Conservation (phyloP, 2,113 vertebrate genomes). For the Pelodiscus sinensis region DNA sequence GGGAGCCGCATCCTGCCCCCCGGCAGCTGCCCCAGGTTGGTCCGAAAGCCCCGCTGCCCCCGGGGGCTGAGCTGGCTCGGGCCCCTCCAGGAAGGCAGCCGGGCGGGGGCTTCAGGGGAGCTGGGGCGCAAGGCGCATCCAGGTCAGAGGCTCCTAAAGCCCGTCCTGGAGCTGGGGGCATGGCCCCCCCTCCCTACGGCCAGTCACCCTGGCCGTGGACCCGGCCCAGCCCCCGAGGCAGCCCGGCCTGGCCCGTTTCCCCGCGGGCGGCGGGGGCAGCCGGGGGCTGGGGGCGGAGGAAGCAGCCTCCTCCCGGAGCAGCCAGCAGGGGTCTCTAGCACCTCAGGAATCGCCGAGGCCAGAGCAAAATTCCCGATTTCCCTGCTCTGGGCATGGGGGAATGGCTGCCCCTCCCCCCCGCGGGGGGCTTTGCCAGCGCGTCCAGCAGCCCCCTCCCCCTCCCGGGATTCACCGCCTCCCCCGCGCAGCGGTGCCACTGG, state of each 20-base stretch:
- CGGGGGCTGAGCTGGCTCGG: neutral
- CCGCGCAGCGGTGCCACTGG: too few relatives aligned
- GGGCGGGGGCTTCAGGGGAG: neutral
- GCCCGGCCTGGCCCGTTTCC: neutral
- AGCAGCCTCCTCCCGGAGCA: neutral
- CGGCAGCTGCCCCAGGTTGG: too few relatives aligned
- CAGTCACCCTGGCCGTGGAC: neutral
- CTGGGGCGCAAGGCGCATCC: neutral
- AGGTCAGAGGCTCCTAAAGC: too few relatives aligned
- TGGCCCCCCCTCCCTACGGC: too few relatives aligned
- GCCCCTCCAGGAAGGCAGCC: neutral
- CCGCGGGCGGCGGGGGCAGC: neutral
- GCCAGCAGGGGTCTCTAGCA: conserved; percentile 79
- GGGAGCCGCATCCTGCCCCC: neutral
- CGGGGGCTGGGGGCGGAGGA: neutral
- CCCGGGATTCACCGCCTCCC: too few relatives aligned
- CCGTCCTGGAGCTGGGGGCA: too few relatives aligned
- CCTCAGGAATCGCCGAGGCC: conserved; percentile 70
- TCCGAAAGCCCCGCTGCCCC: neutral
- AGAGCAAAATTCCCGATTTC: neutral
- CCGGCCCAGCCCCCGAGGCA: neutral
- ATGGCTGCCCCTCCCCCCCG: neutral
- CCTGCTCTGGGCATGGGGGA: neutral
- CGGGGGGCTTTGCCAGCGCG: neutral
- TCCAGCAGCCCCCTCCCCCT: neutral